Base-by-base conservation (phyloP, 2,888 invertebrate species). In the Automeris io region DNA sequence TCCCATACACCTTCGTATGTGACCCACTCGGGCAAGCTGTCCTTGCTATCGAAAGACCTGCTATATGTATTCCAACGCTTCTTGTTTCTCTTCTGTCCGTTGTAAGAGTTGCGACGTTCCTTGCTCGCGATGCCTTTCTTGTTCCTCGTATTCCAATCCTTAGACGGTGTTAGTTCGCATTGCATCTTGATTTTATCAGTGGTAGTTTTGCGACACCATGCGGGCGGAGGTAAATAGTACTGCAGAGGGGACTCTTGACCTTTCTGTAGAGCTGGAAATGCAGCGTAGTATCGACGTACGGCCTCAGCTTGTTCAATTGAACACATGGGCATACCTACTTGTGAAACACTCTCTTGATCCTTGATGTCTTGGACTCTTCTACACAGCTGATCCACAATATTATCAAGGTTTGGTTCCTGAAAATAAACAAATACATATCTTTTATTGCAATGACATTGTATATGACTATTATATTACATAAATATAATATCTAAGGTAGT, bases 311-410 rank as follows among this genome's bases (percentile, higher is more conserved):
- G 81, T 57, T 82, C 78, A 44, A 75, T 51, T 43, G 90, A 88
- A 58, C 77, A 70, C 60, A 78, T 78, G 63, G 82, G 85, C 85
- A 86, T 90, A 73, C 76, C 87, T 81, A 68, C 83, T 76, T 56
- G 75, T 55, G 68, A 75, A 61, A 60, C 68, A 61, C 70, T 59
- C 55, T 75, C 74, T 65, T 71, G 69, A 59, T 82, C 75, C 57
- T 77, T 91, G 59, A 92, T 89, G 76, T 93, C 91, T 75, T 92
- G 91, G 61, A 95, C 86, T 81, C 92, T 92, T 55, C 89, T 89
- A 79, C 93, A 93, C 68, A 95, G 88, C 87, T 95, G 94, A 79
- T 95, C 94, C 54, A 95, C 93, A 72, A 95, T 88, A 64, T 90
- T 90, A 87, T 94, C 93, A 65, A 95, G 91, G 72, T 92, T 92